These are phyloP conservation scores for Sinella curviseta DNA, from an alignment of 1,140 invertebrate genomes.

Conservation along the genomic window DNA sequence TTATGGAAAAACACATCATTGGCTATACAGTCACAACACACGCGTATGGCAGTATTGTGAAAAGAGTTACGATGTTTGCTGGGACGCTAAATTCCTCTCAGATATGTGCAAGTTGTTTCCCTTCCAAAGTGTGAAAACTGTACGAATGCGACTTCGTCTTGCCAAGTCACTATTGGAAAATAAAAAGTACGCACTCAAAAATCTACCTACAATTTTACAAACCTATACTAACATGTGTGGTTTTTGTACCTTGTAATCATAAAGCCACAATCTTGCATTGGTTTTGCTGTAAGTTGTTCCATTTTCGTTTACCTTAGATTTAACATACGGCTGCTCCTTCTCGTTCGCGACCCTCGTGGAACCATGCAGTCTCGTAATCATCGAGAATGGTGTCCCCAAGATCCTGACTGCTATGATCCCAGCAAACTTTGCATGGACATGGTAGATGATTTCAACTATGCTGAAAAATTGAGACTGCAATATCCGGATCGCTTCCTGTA, in stretches of 20 bases:
- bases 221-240: not conserved
- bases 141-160: conserved; percentile 70
- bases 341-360: conserved; percentile 81
- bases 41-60: conserved; percentile 78
- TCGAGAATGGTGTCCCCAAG: conserved; percentile 78
- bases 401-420: conserved; percentile 77
- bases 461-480: conserved; percentile 65
- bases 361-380: conserved; percentile 81
- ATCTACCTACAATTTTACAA: conserved; percentile 2
- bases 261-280: no score
- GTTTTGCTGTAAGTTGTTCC: not conserved
- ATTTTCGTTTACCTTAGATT: conserved; percentile 34
- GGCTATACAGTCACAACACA: conserved; percentile 79
- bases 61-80: conserved; percentile 70
- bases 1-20: conserved; percentile 73
- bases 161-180: conserved; percentile 71
- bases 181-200: conserved; percentile 62
- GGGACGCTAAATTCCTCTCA: conserved; percentile 71
- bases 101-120: conserved; percentile 80
- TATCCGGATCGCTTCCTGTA: conserved; percentile 75
- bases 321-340: conserved; percentile 72
- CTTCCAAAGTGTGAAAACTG: conserved; percentile 83
- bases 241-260: no score
- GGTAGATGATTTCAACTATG: conserved; percentile 75
- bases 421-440: conserved; percentile 75